These are phyloP conservation scores for Eupithecia subfuscata DNA, from an alignment of 2,888 invertebrate genomes.

Conservation along the genomic window DNA sequence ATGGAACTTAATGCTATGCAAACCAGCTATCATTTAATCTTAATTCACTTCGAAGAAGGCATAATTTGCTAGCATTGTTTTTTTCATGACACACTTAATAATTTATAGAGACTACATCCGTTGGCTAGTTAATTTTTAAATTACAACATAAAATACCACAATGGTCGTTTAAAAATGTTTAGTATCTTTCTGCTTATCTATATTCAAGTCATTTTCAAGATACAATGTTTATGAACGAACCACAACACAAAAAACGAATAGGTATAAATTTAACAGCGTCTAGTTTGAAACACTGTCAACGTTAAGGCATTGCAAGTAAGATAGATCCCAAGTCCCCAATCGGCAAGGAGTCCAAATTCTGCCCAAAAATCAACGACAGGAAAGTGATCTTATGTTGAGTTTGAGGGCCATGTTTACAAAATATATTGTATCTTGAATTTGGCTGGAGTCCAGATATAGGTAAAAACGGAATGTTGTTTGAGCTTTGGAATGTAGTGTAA, in stretches of 20 bases:
- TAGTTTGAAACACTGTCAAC: background rate
- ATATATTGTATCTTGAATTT: background rate
- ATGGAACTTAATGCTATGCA: conserved; percentile 28
- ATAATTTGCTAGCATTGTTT: conserved; percentile 27
- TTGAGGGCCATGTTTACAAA: background rate
- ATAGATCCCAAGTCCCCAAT: background rate
- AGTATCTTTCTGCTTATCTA: background rate
- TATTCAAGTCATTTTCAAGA: background rate
- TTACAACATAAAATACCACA: background rate
- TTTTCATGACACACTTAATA: conserved; percentile 23
- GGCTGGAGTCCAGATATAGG: background rate
- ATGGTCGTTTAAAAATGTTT: background rate
- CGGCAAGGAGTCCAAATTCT: background rate
- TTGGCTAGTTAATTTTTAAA: conserved; percentile 3
- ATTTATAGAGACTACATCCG: conserved; percentile 24
- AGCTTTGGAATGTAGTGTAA: conserved; percentile 9
- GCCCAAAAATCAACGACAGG: background rate
- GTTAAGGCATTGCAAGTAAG: background rate
- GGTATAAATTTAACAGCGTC: too few relatives aligned
- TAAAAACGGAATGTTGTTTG: background rate
- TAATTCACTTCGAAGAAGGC: conserved; percentile 27
- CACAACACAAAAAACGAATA: background rate
- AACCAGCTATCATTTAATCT: conserved; percentile 27
- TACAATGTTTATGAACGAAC: background rate
- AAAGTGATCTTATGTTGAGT: background rate